phyloP scores from a whole-genome alignment of 2,113 vertebrate species.

The Paedocypris sp. region DNA sequence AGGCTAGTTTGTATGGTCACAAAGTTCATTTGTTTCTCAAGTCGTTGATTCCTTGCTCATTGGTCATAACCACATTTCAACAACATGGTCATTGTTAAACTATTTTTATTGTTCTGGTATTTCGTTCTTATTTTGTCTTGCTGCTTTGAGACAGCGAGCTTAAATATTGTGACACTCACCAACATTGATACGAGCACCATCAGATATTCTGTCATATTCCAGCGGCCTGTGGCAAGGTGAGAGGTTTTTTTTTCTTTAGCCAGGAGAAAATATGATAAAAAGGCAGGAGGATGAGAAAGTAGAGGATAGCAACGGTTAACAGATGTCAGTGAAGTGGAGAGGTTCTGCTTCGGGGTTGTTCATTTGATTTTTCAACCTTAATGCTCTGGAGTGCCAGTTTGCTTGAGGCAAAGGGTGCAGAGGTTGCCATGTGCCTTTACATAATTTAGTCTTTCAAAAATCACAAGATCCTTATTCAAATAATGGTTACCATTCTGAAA shows the following conservation, averaged over 20 bases:
- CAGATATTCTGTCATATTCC: slow-evolving; percentile 3
- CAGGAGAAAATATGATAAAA: slow-evolving; percentile 10
- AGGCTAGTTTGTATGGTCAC: too few species aligned
- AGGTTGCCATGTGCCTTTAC: too few species aligned
- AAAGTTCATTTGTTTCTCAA: too few species aligned
- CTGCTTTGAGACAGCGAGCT: too few species aligned
- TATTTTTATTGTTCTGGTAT: too few species aligned
- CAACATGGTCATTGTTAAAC: too few species aligned
- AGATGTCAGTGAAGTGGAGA: background rate
- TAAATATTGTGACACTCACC: background rate
- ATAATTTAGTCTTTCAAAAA: too few species aligned
- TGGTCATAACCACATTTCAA: too few species aligned
- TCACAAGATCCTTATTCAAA: too few species aligned
- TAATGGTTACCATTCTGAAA: too few species aligned
- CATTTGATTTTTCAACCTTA: background rate
- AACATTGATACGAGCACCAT: slow-evolving; percentile 4
- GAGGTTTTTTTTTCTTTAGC: slow-evolving; percentile 15
- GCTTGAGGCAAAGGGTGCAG: background rate
- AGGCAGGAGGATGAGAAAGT: background rate
- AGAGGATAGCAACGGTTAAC: background rate
- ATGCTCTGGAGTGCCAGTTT: background rate
- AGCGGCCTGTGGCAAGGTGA: slow-evolving; percentile 27
- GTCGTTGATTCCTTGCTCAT: too few species aligned
- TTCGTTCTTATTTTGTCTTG: too few species aligned
- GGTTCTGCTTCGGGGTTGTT: background rate